These are phyloP conservation scores for Craseonycteris thonglongyai DNA, from an alignment of 2,113 vertebrate genomes.

Conservation along the genomic window DNA sequence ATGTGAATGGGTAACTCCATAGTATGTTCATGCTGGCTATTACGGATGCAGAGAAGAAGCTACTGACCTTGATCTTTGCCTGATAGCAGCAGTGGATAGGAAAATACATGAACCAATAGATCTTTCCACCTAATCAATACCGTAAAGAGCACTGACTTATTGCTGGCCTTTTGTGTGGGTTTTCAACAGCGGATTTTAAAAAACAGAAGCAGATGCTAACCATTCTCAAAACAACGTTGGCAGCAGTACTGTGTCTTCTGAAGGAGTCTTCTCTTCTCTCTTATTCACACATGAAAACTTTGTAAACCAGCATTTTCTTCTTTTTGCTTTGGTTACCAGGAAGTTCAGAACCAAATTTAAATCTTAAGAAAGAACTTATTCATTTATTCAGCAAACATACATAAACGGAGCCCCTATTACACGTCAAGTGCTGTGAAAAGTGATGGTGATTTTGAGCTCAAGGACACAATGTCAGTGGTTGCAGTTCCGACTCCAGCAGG, in stretches of 20 bases:
- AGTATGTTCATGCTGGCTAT: neutral
- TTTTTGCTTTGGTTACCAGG: neutral
- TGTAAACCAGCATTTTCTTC: neutral
- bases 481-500: neutral
- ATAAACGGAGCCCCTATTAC: neutral
- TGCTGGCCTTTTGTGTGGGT: neutral
- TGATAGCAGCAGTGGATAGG: neutral
- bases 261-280: neutral
- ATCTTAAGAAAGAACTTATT: neutral
- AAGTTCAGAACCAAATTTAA: neutral
- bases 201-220: neutral
- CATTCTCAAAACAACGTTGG: neutral
- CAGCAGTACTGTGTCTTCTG: neutral
- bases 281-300: neutral
- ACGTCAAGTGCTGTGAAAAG: neutral
- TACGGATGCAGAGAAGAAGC: neutral
- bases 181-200: neutral
- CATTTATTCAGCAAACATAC: neutral
- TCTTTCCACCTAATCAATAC: neutral
- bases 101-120: neutral
- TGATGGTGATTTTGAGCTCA: neutral
- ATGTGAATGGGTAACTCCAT: neutral
- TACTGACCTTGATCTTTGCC: neutral
- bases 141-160: neutral
- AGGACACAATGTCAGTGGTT: neutral